phyloP scores from a whole-genome alignment of 64 coral and sea anemone genomes.

The Pocillopora verrucosa region DNA sequence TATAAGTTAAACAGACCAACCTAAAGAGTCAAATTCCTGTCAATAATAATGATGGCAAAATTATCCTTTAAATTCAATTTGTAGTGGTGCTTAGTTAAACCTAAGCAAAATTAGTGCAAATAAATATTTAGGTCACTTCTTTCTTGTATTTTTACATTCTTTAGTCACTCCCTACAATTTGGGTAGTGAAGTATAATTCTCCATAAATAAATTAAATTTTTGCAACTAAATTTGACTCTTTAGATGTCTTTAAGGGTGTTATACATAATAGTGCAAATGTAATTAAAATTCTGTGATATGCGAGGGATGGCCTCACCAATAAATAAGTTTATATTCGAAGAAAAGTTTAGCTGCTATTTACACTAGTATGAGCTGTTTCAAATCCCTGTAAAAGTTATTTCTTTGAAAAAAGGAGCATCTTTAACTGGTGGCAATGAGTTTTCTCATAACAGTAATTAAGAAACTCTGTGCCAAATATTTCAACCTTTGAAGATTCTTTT shows the following conservation, averaged over 20 bases:
- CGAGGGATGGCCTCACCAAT: conserved; percentile 2
- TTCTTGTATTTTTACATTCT: neutral
- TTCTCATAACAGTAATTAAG: neutral
- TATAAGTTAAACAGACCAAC: neutral
- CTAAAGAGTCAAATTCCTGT: conserved; percentile 24
- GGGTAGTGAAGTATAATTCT: neutral
- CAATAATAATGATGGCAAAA: neutral
- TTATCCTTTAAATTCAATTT: neutral
- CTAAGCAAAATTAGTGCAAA: conserved; percentile 1
- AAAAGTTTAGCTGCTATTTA: conserved; percentile 34
- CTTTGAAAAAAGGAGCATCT: too few relatives aligned
- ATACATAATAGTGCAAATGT: neutral
- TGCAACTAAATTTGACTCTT: conserved; percentile 30
- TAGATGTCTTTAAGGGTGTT: conserved; percentile 4
- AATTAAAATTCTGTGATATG: neutral
- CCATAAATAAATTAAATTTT: conserved; percentile 13
- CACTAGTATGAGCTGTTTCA: neutral
- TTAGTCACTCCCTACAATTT: neutral
- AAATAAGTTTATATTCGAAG: conserved; percentile 36
- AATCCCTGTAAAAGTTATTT: neutral
- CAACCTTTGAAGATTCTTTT: conserved; percentile 1
- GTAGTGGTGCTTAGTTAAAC: neutral
- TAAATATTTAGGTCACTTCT: neutral
- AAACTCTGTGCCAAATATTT: neutral
- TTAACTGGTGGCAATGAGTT: neutral